Conservation (phyloP, 2,113 vertebrate species). For the Charadrius vociferus region DNA sequence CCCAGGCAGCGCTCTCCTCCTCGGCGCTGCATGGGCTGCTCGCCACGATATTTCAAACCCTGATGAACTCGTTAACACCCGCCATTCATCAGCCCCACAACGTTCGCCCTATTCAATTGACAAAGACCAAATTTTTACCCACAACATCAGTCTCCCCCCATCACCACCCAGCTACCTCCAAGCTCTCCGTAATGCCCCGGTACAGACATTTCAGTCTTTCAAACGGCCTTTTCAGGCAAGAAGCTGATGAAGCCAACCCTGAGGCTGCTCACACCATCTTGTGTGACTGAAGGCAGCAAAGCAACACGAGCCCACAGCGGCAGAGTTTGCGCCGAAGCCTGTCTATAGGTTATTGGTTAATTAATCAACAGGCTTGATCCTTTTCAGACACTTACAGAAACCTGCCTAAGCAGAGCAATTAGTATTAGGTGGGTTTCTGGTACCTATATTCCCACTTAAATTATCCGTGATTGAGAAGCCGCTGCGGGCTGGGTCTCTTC, state of each 20-base stretch:
- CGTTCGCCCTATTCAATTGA: background rate
- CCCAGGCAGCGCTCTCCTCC: background rate
- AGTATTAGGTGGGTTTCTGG: background rate
- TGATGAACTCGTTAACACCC: background rate
- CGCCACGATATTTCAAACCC: background rate
- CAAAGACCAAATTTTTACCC: background rate
- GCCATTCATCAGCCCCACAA: background rate
- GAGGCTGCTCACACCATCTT: background rate
- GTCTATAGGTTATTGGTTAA: background rate
- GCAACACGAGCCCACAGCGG: background rate
- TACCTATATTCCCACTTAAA: background rate
- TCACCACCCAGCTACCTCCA: background rate
- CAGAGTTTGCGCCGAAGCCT: background rate
- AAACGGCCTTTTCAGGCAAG: background rate
- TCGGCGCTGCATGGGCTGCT: background rate
- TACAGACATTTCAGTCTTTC: background rate
- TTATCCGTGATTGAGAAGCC: background rate
- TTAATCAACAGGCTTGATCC: background rate
- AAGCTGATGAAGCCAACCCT: background rate
- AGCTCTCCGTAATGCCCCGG: background rate
- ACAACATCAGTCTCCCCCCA: background rate
- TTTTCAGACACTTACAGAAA: background rate
- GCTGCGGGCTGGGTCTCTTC: background rate
- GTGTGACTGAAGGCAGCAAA: background rate
- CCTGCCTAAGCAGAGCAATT: background rate